These are phyloP conservation scores for Polymixis flavicincta DNA, from an alignment of 2,888 invertebrate species.

Conservation along the genomic window DNA sequence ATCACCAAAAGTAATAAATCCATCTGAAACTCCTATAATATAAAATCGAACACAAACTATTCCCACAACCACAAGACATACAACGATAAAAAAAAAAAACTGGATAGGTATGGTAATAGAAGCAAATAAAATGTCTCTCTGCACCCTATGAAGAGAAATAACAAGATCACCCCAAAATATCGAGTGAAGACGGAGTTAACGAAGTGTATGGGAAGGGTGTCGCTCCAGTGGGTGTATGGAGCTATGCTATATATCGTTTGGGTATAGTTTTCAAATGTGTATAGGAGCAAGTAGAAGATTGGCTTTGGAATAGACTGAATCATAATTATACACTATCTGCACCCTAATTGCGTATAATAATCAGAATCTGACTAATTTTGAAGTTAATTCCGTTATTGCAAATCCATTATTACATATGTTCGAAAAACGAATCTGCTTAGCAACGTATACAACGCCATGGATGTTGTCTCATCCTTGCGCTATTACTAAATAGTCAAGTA, in stretches of 20 bases:
- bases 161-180: conserved; percentile 57
- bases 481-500: too few species aligned
- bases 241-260: conserved; percentile 13
- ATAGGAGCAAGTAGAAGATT: background rate
- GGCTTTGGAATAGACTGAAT: too few species aligned
- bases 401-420: too few species aligned
- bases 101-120: conserved; percentile 51
- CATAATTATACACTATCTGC: too few species aligned
- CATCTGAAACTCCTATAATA: conserved; percentile 8
- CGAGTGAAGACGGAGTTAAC: conserved; percentile 30
- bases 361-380: too few species aligned
- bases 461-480: too few species aligned
- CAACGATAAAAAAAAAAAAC: conserved; percentile 24
- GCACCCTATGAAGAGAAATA: conserved; percentile 62
- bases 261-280: too few species aligned
- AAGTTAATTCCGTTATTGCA: too few species aligned
- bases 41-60: conserved; percentile 15
- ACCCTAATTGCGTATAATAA: too few species aligned
- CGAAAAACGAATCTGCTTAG: too few species aligned
- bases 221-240: background rate
- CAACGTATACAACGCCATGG: too few species aligned
- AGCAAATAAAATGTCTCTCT: conserved; percentile 60
- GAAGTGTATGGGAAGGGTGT: conserved; percentile 16
- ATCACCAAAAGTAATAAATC: background rate
- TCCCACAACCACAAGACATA: background rate